These are phyloP conservation scores for Polypedilum pembai DNA, from an alignment of 1,140 invertebrate species.

Conservation along the genomic window DNA sequence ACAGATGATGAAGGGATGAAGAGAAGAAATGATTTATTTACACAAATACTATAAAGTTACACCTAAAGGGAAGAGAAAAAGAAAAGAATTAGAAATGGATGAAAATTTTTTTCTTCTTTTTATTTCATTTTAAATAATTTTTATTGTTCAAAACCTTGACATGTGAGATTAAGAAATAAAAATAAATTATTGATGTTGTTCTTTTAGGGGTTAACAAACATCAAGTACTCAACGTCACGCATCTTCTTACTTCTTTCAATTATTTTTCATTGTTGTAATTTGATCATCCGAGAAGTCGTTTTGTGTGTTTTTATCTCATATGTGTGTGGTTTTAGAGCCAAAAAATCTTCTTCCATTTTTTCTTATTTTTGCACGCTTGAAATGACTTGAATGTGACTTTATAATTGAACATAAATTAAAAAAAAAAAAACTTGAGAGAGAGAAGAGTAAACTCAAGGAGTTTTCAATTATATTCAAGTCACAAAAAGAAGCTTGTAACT, in stretches of 20 bases:
- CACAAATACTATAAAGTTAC: no score
- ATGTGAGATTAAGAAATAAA: constrained; percentile 24
- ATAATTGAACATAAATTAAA: constrained; percentile 14
- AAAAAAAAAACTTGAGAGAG: no score
- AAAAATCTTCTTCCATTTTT: not conserved
- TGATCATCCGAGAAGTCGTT: not conserved
- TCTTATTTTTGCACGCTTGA: constrained; percentile 6
- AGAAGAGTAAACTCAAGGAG: no score
- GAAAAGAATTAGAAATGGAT: constrained; percentile 8
- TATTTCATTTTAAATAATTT: constrained; percentile 27
- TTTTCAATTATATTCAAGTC: not conserved
- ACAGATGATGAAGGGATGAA: not conserved
- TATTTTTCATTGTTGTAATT: not conserved
- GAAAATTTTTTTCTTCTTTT: constrained; percentile 1
- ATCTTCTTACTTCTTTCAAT: constrained; percentile 2
- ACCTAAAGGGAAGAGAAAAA: no score
- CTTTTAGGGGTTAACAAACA: not conserved
- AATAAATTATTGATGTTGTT: constrained; percentile 25
- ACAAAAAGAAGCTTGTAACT: not conserved
- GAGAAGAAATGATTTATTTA: constrained; percentile 20
- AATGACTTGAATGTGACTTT: constrained; percentile 2
- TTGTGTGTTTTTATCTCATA: not conserved
- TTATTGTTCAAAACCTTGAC: constrained; percentile 10
- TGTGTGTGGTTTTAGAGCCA: not conserved
- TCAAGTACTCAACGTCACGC: not conserved